A percentile compares a stretch with the other conserved stretches of the same genome.
These are phyloP conservation scores for Mastomys coucha DNA, from an alignment of 2,113 vertebrate genomes.

Conservation along the genomic window DNA sequence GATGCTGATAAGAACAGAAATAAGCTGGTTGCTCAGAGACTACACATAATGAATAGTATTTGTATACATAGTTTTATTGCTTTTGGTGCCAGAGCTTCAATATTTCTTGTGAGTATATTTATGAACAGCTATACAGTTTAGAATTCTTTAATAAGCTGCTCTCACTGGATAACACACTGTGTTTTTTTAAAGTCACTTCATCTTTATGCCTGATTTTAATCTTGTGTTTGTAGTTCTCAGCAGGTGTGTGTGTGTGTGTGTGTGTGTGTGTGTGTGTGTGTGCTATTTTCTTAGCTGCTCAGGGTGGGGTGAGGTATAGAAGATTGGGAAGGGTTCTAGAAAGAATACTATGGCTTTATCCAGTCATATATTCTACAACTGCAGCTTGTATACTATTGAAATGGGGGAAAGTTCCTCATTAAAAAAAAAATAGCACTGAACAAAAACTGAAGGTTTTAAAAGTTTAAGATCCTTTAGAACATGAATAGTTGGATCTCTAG, in stretches of 20 bases:
- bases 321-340: background rate
- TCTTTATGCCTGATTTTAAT: slow-evolving; percentile 32
- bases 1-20: slow-evolving; percentile 72
- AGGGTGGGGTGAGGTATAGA: too few species aligned
- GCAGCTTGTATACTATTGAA: background rate
- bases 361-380: background rate
- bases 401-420: background rate
- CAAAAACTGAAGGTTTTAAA: background rate
- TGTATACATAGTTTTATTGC: background rate
- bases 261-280: background rate
- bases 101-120: slow-evolving; percentile 39
- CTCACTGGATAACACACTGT: background rate
- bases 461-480: slow-evolving; percentile 56
- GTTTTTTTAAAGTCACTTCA: slow-evolving; percentile 31
- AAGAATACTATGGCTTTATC: slow-evolving; percentile 1
- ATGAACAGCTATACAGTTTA: background rate
- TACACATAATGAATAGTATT: slow-evolving; percentile 11
- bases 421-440: background rate
- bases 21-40: background rate
- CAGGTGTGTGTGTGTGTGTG: background rate
- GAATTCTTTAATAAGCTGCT: slow-evolving; percentile 42
- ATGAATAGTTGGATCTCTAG: background rate
- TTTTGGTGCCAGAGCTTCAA: background rate
- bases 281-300: slow-evolving; percentile 35
- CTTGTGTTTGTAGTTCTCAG: slow-evolving; percentile 46